These are phyloP conservation scores for Bimastos eiseni DNA, from an alignment of 2,888 invertebrate species.

Conservation along the genomic window DNA sequence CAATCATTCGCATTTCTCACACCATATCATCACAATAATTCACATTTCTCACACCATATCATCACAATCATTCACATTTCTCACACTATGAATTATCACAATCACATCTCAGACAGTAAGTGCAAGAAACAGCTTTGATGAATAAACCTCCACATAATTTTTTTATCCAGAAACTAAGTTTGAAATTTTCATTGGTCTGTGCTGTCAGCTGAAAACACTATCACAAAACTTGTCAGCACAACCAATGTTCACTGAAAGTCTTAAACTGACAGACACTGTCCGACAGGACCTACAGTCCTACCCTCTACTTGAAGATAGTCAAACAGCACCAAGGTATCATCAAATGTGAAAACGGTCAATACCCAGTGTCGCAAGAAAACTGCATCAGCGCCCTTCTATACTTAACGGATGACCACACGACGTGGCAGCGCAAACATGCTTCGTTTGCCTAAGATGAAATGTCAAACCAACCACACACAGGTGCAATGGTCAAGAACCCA, in stretches of 20 bases:
- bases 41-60: background rate
- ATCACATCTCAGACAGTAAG: background rate
- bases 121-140: background rate
- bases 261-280: background rate
- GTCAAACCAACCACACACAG: background rate
- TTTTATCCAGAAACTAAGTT: background rate
- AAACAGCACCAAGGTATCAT: background rate
- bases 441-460: background rate
- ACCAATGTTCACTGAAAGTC: background rate
- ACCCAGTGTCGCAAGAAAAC: background rate
- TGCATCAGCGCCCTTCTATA: background rate
- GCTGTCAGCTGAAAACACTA: too few species aligned
- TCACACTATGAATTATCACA: background rate
- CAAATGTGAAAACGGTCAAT: background rate
- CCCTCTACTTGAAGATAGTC: too few species aligned
- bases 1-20: background rate
- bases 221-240: background rate
- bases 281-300: background rate
- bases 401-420: background rate
- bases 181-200: background rate
- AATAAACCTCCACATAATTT: background rate
- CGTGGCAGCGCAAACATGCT: background rate
- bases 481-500: constrained; percentile 13
- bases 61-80: background rate
- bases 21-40: background rate